Evolutionary conservation across 2,797 vertebrate genomes (phyloP).

Genomic region (Sebastes vulpes): DNA sequence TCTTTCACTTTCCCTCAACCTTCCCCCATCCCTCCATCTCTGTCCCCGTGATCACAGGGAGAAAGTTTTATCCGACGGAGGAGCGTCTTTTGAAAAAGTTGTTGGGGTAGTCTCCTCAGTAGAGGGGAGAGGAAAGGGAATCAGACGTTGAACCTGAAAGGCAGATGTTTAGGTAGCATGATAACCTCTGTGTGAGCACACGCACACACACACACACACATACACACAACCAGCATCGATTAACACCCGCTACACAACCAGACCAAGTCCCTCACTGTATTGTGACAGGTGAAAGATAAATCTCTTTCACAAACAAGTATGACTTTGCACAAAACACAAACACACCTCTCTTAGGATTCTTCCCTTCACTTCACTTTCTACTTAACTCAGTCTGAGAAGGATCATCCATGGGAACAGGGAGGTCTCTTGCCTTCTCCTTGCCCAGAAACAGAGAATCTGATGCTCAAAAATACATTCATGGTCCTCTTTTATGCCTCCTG

Average conservation of each 20-base stretch:
- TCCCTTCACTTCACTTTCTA: not conserved
- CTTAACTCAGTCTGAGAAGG: not conserved
- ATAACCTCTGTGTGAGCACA: not conserved
- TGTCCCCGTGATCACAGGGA: constrained; percentile 67
- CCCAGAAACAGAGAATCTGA: not conserved
- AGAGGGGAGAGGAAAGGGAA: constrained; percentile 39
- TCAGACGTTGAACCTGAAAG: constrained; percentile 40
- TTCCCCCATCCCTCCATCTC: constrained; percentile 46
- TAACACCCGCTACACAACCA: not conserved
- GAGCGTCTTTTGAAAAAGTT: constrained; percentile 66
- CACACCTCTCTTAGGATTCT: not conserved
- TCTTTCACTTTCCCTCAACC: constrained; percentile 38
- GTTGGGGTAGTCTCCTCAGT: constrained; percentile 39
- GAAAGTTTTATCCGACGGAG: constrained; percentile 69
- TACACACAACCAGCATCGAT: not conserved
- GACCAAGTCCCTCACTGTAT: not conserved
- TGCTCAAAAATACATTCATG: not conserved
- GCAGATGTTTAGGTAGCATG: constrained; percentile 49
- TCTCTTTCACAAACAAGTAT: not conserved
- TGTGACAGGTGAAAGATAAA: constrained; percentile 13
- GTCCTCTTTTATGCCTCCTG: not conserved
- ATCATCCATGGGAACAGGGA: not conserved
- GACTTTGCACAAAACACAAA: constrained; percentile 13
- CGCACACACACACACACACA: not conserved
- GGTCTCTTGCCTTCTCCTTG: not conserved